Percentiles rank a stretch among this genome's conserved stretches.
These are phyloP conservation scores for Cerceris rybyensis DNA, from an alignment of 2,888 invertebrate species.

Conservation along the genomic window DNA sequence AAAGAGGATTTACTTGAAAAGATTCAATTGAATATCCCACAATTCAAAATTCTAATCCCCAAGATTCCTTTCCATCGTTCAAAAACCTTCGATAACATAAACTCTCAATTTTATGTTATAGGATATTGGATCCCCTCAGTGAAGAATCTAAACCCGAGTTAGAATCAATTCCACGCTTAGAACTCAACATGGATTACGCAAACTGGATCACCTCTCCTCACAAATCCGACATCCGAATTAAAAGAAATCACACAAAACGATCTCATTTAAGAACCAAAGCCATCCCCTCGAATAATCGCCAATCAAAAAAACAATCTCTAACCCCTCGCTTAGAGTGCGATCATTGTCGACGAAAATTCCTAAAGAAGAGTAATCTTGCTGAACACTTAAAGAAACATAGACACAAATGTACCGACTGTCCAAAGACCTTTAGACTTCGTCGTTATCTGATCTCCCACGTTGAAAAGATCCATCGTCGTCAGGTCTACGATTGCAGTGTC, in stretches of 20 bases:
- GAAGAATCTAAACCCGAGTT: constrained; percentile 30
- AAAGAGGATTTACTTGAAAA: not conserved
- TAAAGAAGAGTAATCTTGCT: constrained; percentile 60
- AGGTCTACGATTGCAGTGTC: constrained; percentile 62
- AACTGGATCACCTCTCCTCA: constrained; percentile 25
- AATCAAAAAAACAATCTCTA: not conserved
- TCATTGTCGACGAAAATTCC: constrained; percentile 65
- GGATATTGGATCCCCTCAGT: constrained; percentile 52
- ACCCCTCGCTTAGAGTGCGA: constrained; percentile 61
- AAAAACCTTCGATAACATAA: constrained; percentile 38
- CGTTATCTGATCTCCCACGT: constrained; percentile 55
- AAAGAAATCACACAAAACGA: no score
- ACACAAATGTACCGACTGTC: constrained; percentile 58
- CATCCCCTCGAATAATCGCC: constrained; percentile 5
- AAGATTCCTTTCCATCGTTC: not conserved
- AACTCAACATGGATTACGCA: constrained; percentile 33
- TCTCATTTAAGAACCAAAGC: no score
- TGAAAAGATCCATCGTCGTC: constrained; percentile 57
- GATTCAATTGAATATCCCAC: not conserved
- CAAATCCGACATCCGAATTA: not conserved
- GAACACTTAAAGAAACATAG: constrained; percentile 62
- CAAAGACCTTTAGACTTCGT: constrained; percentile 56
- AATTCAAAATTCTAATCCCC: not conserved
- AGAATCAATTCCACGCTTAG: constrained; percentile 6
- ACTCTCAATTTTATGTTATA: constrained; percentile 65